Evolutionary conservation across 2,888 invertebrate species (phyloP).

Genomic region (Drosophila borealis): DNA sequence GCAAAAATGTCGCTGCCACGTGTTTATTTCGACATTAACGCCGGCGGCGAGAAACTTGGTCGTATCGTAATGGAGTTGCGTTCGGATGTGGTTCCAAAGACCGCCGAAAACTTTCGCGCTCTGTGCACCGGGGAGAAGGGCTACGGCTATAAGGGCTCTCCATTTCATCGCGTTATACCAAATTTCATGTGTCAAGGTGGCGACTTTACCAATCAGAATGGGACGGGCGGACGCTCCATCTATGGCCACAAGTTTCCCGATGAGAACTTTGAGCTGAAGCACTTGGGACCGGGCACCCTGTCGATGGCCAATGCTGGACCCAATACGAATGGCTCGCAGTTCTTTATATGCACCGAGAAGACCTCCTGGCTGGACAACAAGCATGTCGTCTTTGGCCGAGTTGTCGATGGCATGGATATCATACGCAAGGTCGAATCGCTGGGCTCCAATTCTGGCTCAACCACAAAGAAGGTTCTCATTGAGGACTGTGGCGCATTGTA

Average conservation of each 20-base stretch:
- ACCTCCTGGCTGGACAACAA: conserved; percentile 89
- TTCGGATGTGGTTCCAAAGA: conserved; percentile 95
- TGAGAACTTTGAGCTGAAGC: conserved; percentile 97
- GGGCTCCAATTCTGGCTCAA: conserved; percentile 93
- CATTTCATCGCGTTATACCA: conserved; percentile 97
- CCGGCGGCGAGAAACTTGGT: conserved; percentile 43
- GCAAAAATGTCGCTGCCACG: conserved; percentile 49
- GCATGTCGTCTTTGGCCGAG: conserved; percentile 93
- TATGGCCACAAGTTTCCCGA: conserved; percentile 97
- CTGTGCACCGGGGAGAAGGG: conserved; percentile 98
- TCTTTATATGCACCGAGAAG: conserved; percentile 96
- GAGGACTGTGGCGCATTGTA: conserved; percentile 92
- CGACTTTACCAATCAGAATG: conserved; percentile 97
- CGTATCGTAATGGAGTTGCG: conserved; percentile 87
- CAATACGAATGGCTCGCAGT: conserved; percentile 98
- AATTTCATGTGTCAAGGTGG: conserved; percentile 99
- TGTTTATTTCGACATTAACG: conserved; percentile 56
- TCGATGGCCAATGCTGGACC: conserved; percentile 99
- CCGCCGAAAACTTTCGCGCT: conserved; percentile 97
- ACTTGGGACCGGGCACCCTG: conserved; percentile 94
- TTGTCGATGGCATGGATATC: conserved; percentile 95
- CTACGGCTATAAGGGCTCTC: conserved; percentile 95
- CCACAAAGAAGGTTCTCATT: conserved; percentile 91
- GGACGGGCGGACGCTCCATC: conserved; percentile 98
- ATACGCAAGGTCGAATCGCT: conserved; percentile 93